Base-by-base conservation (phyloP, 2,797 vertebrate genomes). In the Streptopelia turtur region DNA sequence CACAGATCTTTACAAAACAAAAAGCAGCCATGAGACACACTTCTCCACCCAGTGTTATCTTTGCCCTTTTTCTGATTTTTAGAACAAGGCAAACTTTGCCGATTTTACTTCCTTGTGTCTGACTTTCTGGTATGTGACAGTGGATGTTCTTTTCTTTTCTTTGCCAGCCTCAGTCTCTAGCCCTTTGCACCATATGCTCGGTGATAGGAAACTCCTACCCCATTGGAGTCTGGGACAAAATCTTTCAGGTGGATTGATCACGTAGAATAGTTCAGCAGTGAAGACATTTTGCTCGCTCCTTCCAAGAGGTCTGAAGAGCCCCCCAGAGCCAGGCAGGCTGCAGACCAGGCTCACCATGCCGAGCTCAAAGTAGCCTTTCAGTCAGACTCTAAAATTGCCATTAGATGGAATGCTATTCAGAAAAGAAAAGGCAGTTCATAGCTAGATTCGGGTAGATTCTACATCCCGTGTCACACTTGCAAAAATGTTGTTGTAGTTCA, bases 1-100 rank as follows among this genome's bases (percentile, higher is more conserved):
- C 72, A 57, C 0, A 88, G 43, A 76, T 83, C 66, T 83, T 88
- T 86, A 75, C 92, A 93, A 94, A 92, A 92, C 76, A 89, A 75
- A 91, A 81, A 55, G 53, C 50, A 75, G 64, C 61, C 78, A 81
- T 10, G 70, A 93, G 43, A 85, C 52, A 52, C 64, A 37, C 2
- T 9, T 87, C 83, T 93, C 89, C 80, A 65, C 80, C 87, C 95
- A 66, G 25, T 33, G 69, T 86, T 92, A 83, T 92, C 91, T 95
- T 91, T 88, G 74, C 49, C 84, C 50, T 76, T 86, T 86, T 56
- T 70, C 28, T 84, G 83, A 52, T 59, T 77, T 22, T 84, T 64
- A 61, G 43, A 76, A 76, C 59, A 30, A 41, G 39, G 50, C 28
- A 66, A 86, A 64, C 45, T 50, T 87, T 6, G 45, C 28, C 22